Evolutionary conservation across 2,797 vertebrate species (phyloP).

Genomic region (Epinephelus awoara): DNA sequence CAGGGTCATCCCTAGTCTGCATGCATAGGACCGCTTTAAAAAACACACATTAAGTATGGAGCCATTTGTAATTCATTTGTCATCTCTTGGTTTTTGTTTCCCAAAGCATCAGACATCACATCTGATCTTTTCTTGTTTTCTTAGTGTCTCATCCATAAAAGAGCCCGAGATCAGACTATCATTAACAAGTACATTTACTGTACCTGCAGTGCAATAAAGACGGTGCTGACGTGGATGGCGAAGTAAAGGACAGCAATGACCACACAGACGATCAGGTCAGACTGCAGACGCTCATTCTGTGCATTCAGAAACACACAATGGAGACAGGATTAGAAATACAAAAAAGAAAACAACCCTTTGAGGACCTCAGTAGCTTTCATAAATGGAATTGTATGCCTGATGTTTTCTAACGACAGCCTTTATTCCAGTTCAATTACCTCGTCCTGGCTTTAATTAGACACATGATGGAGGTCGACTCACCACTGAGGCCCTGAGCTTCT

Average conservation of each 20-base stretch:
- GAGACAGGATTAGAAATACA: background rate
- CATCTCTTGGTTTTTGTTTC: background rate
- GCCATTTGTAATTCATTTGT: too few relatives aligned
- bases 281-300: constrained; percentile 97
- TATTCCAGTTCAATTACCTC: too few relatives aligned
- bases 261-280: constrained; percentile 96
- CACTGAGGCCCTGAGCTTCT: constrained; percentile 96
- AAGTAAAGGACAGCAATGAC: constrained; percentile 97
- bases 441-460: background rate
- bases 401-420: background rate
- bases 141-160: background rate
- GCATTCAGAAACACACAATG: constrained; percentile 48
- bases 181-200: background rate
- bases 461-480: constrained; percentile 82
- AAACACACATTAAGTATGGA: too few relatives aligned
- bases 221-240: constrained; percentile 98
- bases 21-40: background rate
- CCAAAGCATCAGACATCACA: background rate
- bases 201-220: constrained; percentile 98
- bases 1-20: too few relatives aligned
- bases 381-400: background rate
- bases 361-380: background rate
- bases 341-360: background rate
- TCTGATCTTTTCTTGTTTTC: background rate
- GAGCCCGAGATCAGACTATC: background rate